Evolutionary conservation across 2,888 invertebrate species (phyloP), one percentile per base, ranked within the genome.

Genomic region (Omphaloscelis lunosa): DNA sequence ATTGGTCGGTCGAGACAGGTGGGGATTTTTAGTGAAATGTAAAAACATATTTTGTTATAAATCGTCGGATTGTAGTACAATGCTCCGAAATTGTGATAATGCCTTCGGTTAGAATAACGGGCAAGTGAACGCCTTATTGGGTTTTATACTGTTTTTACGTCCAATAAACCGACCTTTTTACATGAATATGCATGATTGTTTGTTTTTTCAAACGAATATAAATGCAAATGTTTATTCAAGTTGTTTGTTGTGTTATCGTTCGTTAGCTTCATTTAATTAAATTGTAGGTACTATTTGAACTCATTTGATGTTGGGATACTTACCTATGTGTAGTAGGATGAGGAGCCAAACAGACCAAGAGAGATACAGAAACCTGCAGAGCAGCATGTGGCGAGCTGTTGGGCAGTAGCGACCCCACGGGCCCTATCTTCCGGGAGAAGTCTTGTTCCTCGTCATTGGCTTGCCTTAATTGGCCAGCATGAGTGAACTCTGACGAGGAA

Each of bases 101-200:
- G 74, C 70, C 56, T 65, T 58, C 58, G 58, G 70, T 73, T 68
- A 72, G 70, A 71, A 51, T 75, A 79, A 78, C 59, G 51, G 72
- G 39, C 69, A 66, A 61, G 53, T 58, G 65, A 72, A 82, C 77
- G 80, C 80, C 85, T 83, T 83, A 88, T 86, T 84, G 80, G 68
- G 67, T 78, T 86, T 88, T 83, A 80, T 88, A 73, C 70, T 63
- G 76, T 73, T 88, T 80, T 83, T 77, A 87, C 67, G 79, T 79
- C 74, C 88, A 77, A 79, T 88, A 87, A 82, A 82, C 86, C 75
- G 77, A 85, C 83, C 82, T 74, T 79, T 87, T 66, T 48, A 48
- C 68, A 87, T 87, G 86, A 86, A 85, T 87, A 86, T 83, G 86
- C 78, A 80, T 80, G 86, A 80, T 70, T 86, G 80, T 86, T 83